phyloP scores from a whole-genome alignment of 2,888 invertebrate genomes.

The Dyspetes luteomarginatus region DNA sequence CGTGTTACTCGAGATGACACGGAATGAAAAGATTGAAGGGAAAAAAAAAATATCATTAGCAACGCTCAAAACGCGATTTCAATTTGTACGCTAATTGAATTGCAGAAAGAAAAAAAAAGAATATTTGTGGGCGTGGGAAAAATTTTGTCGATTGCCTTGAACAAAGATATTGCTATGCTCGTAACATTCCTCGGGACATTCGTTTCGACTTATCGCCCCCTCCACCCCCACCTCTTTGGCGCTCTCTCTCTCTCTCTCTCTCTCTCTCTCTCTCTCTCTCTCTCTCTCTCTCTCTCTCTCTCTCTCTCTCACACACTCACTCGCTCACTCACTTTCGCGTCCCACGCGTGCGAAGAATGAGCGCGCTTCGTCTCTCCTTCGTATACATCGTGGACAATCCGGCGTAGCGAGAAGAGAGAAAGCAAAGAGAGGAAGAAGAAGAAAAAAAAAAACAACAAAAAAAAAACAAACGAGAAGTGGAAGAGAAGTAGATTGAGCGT shows the following conservation, averaged over 20 bases:
- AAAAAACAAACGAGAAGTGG: not conserved
- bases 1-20: too few relatives aligned
- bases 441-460: too few relatives aligned
- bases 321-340: too few relatives aligned
- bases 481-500: slow-evolving; percentile 7
- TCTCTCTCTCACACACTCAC: too few relatives aligned
- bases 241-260: too few relatives aligned
- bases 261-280: too few relatives aligned
- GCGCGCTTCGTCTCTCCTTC: slow-evolving; percentile 9
- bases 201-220: slow-evolving; percentile 38
- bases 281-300: too few relatives aligned
- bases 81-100: slow-evolving; percentile 13
- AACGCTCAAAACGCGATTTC: slow-evolving; percentile 31
- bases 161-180: slow-evolving; percentile 5
- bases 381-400: slow-evolving; percentile 5
- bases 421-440: too few relatives aligned
- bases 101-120: not conserved
- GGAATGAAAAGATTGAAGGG: too few relatives aligned
- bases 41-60: not conserved
- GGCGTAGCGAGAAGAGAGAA: slow-evolving; percentile 14
- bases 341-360: slow-evolving; percentile 35
- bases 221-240: too few relatives aligned
- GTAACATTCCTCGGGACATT: slow-evolving; percentile 37
- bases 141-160: not conserved
- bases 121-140: slow-evolving; percentile 46